A percentile compares a stretch with the other conserved stretches of the same genome.
Evolutionary conservation across 2,888 invertebrate genomes (phyloP).

Genomic region (Oxycera nigricornis): DNA sequence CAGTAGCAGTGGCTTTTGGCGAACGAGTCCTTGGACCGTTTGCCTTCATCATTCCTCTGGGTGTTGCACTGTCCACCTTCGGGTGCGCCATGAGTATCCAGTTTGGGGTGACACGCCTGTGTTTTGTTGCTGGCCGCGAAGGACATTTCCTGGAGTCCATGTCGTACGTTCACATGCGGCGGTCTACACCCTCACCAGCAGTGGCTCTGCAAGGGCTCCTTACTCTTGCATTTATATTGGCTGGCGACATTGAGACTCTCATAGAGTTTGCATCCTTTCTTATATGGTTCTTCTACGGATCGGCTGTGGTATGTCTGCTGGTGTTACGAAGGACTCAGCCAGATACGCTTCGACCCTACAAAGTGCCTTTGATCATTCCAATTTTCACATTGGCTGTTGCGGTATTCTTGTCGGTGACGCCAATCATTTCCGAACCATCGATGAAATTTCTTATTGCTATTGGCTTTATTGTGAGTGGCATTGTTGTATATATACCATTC

Average conservation of each 20-base stretch:
- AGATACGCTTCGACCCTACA: conserved; percentile 74
- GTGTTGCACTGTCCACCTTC: conserved; percentile 79
- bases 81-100: conserved; percentile 81
- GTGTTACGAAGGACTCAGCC: conserved; percentile 75
- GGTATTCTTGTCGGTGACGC: conserved; percentile 75
- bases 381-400: conserved; percentile 75
- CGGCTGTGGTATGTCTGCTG: conserved; percentile 80
- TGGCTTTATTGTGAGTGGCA: conserved; percentile 73
- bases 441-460: conserved; percentile 79
- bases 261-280: conserved; percentile 89
- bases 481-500: conserved; percentile 75
- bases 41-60: conserved; percentile 74
- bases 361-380: conserved; percentile 76
- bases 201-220: conserved; percentile 77
- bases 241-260: conserved; percentile 76
- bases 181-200: conserved; percentile 81
- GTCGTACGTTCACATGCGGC: conserved; percentile 77
- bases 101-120: conserved; percentile 80
- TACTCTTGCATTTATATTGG: conserved; percentile 73
- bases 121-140: conserved; percentile 81
- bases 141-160: conserved; percentile 82
- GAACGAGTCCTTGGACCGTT: conserved; percentile 70
- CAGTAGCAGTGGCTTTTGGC: conserved; percentile 82
- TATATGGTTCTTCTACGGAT: conserved; percentile 86
- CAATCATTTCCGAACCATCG: conserved; percentile 78